A percentile compares a stretch with the other conserved stretches of the same genome.
phyloP scores from a whole-genome alignment of 2,113 vertebrate species.

The Sula dactylatra region DNA sequence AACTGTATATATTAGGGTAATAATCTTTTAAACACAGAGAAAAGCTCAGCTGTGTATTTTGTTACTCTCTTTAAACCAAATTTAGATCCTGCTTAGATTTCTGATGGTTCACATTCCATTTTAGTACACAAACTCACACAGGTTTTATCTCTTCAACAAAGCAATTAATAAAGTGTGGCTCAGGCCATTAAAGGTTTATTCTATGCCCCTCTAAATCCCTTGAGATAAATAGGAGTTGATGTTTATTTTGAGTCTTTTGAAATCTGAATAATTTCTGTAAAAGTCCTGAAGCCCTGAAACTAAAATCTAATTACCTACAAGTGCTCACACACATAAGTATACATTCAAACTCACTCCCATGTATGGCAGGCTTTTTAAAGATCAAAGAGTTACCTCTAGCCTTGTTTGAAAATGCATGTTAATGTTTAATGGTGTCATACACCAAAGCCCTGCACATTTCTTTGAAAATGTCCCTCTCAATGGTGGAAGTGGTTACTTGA shows the following conservation, averaged over 20 bases:
- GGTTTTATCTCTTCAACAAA: constrained; percentile 52
- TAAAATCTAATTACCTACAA: constrained; percentile 63
- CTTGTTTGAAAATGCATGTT: constrained; percentile 20
- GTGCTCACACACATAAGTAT: constrained; percentile 10
- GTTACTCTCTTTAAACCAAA: neutral
- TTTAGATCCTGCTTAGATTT: constrained; percentile 22
- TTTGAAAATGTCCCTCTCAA: neutral
- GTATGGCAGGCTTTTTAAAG: constrained; percentile 46
- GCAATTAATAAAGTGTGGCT: constrained; percentile 50
- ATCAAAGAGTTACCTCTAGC: constrained; percentile 54
- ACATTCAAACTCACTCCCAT: constrained; percentile 15
- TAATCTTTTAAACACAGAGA: neutral
- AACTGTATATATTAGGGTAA: neutral
- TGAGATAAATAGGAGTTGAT: constrained; percentile 38
- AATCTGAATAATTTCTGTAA: constrained; percentile 51
- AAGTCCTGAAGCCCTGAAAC: constrained; percentile 31
- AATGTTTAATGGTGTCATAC: constrained; percentile 29
- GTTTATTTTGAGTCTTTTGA: constrained; percentile 62
- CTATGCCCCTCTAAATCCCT: constrained; percentile 19
- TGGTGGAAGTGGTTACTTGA: neutral
- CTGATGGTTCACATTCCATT: constrained; percentile 25
- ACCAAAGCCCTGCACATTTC: neutral
- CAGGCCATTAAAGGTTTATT: constrained; percentile 46
- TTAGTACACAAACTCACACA: constrained; percentile 42
- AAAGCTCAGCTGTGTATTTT: constrained; percentile 9